A percentile compares a stretch with the other conserved stretches of the same genome.
Conservation (phyloP, 2,113 vertebrate species). For the Diadophis punctatus region DNA sequence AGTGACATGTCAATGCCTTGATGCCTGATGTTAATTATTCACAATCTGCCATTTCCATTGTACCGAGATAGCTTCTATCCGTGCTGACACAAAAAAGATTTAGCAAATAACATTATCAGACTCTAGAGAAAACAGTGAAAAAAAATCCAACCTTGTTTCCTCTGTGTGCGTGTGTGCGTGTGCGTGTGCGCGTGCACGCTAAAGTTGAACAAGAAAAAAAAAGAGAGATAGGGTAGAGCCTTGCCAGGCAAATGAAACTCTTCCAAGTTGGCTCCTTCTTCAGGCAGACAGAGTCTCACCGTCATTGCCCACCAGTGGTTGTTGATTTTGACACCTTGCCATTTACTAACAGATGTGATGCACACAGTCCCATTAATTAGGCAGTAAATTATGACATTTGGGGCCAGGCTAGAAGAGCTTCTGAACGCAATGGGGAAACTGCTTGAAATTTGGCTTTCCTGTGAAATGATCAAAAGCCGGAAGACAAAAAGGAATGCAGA, state of each 20-base stretch:
- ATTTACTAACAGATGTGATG: background rate
- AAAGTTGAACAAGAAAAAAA: conserved; percentile 30
- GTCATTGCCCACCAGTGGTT: background rate
- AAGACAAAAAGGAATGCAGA: background rate
- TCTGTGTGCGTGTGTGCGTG: background rate
- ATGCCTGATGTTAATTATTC: conserved; percentile 61
- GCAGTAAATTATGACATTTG: background rate
- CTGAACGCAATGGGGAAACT: background rate
- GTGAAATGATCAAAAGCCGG: background rate
- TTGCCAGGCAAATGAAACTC: background rate
- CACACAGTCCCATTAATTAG: conserved; percentile 2
- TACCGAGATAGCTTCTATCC: conserved; percentile 36
- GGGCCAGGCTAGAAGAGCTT: background rate
- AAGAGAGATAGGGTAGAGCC: background rate
- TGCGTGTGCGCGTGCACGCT: background rate
- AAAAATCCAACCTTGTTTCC: background rate
- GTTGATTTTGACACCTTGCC: background rate
- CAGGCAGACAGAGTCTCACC: background rate
- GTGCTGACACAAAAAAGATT: conserved; percentile 42
- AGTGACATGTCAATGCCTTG: conserved; percentile 63
- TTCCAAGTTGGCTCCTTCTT: background rate
- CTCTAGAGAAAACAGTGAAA: conserved; percentile 24
- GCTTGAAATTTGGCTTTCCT: background rate
- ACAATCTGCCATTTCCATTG: conserved; percentile 49
- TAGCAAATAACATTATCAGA: conserved; percentile 18